Conservation (phyloP, 2,888 invertebrate genomes). For the Habroteleia sp. region DNA sequence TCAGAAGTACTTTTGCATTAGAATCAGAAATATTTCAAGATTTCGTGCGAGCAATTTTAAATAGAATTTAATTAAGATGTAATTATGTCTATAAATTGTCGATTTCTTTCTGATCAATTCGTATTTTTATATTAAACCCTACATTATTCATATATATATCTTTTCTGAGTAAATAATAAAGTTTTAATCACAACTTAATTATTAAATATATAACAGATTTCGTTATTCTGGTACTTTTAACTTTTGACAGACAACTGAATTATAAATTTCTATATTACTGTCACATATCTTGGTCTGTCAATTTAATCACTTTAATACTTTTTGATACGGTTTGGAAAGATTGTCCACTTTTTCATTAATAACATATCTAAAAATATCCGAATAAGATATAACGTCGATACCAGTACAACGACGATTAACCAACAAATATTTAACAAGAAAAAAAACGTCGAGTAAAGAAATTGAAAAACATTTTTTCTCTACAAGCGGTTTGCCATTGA, state of each 20-base stretch:
- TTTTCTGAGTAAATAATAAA: conserved; percentile 38
- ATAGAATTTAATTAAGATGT: not conserved
- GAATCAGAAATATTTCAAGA: not conserved
- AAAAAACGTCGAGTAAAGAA: conserved; percentile 7
- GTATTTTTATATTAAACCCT: not conserved
- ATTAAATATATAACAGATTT: conserved; percentile 16
- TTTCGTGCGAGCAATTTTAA: not conserved
- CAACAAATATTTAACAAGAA: conserved; percentile 3
- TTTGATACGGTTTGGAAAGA: not conserved
- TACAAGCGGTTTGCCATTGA: conserved; percentile 67
- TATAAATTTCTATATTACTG: conserved; percentile 22
- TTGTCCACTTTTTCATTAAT: conserved; percentile 21
- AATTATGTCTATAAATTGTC: conserved; percentile 12
- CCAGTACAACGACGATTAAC: not conserved
- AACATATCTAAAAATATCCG: too few relatives aligned
- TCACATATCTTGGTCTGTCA: conserved; percentile 4
- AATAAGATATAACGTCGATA: not conserved
- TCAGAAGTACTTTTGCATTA: too few relatives aligned
- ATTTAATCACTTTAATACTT: conserved; percentile 5
- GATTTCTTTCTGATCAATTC: too few relatives aligned
- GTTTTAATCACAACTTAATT: conserved; percentile 11
- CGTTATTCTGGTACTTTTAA: conserved; percentile 25
- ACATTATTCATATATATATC: not conserved
- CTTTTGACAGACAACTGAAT: conserved; percentile 20
- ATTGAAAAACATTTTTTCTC: conserved; percentile 34